Base-by-base conservation (phyloP, 2,888 invertebrate species). In the Girardia tigrina region DNA sequence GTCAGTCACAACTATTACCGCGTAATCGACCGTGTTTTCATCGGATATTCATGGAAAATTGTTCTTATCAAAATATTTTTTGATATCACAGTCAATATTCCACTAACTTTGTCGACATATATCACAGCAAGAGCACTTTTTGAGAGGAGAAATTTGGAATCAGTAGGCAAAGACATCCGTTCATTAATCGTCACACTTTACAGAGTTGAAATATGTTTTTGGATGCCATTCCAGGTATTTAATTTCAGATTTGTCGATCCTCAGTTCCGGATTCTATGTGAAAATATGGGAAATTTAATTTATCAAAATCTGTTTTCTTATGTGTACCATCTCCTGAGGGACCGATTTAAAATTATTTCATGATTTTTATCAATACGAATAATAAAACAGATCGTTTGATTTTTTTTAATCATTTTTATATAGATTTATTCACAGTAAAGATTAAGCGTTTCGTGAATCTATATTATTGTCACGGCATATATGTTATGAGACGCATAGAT, bases 241-340 rank as follows among this genome's bases (percentile, higher is more conserved):
- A 56, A 56, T 56, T 56, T 56, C 56, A n/a, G 56, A 56, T 56
- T 56, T 56, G 56, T 56, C 56, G 2, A 56, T 56, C 56, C 56
- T 6, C 8, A 56, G 23, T 56, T 20, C n/a, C 56, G 56, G 23
- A 56, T 56, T 56, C n/a, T 56, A 12, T 56, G 56, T 56, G 56
- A 56, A 56, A 56, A 56, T 16, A 20, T 56, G 4, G 56, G 56
- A 8, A 56, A 56, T 16, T 16, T 56, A n/a, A 56, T 56, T 4
- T 56, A 56, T 16, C 56, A 56, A 56, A 56, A 56, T n/a, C 56
- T 56, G n/a, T 56, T 56, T 56, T 56, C 56, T 16, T 56, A 56
- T 56, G n/a, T 56, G 56, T 56, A 56, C n/a, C 56, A 56, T 56
- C 4, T 56, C 23, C n/a, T 56, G n/a, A 56, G 56, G 56, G 23